These are phyloP conservation scores for Nasonia oneida DNA, from an alignment of 2,888 invertebrate species.

Conservation along the genomic window DNA sequence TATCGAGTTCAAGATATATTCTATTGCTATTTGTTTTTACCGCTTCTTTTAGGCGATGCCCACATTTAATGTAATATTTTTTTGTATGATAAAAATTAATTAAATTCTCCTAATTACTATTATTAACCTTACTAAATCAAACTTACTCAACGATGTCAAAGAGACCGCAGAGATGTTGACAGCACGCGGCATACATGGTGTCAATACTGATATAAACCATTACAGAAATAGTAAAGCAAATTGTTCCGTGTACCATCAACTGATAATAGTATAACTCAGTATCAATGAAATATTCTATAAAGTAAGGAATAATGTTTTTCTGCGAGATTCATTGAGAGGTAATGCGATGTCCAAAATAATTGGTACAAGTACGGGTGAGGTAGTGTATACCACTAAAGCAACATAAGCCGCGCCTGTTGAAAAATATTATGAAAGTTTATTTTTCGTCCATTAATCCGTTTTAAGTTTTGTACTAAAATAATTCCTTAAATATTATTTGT, in stretches of 20 bases:
- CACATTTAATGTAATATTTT: background rate
- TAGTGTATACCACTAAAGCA: background rate
- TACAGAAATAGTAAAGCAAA: background rate
- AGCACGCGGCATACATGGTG: background rate
- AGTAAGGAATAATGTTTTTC: background rate
- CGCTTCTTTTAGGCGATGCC: background rate
- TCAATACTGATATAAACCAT: background rate
- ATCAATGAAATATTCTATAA: constrained; percentile 2
- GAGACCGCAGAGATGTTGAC: background rate
- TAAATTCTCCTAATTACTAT: too few species aligned
- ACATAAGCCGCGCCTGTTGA: too few species aligned
- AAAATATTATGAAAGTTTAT: too few species aligned
- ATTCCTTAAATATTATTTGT: too few species aligned
- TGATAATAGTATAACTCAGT: background rate
- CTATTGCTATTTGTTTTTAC: background rate
- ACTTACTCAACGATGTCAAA: constrained; percentile 19
- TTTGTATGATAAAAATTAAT: background rate
- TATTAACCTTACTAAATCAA: too few species aligned
- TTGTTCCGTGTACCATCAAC: background rate
- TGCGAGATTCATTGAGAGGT: constrained; percentile 7
- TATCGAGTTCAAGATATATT: background rate
- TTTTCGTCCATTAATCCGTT: too few species aligned
- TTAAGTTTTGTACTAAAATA: too few species aligned
- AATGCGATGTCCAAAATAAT: background rate
- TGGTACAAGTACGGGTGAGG: background rate